Base-by-base conservation (phyloP, 2,888 invertebrate species). In the Eudemis profundana region DNA sequence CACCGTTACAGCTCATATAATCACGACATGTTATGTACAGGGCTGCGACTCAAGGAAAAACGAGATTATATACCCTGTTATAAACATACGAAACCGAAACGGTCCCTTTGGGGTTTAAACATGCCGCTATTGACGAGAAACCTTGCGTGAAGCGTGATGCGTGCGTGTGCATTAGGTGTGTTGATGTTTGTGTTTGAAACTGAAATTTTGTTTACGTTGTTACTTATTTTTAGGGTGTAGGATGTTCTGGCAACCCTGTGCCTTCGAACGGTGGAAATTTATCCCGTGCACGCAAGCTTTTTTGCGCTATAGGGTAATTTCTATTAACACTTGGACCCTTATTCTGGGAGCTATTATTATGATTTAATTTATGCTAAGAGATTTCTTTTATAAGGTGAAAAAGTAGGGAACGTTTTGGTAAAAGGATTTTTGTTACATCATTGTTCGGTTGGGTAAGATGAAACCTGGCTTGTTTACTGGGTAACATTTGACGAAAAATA, bases 1-100 rank as follows among this genome's bases (percentile, higher is more conserved):
- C 65, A 61, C 70, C 61, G 49, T 57, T 61, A 33, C 23, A 57
- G 63, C 66, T 27, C 38, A 57, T 49, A 64, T 68, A 33, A 64
- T 67, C 71, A 72, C 73, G 66, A 61, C 71, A 70, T 74, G 72
- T 47, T 64, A 60, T 42, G 15, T 14, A 29, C 14, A 65, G 64
- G 64, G 64, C 8, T 64, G 59, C 33, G 10, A 4, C 40, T 14
- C 19, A 7, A 44, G 3, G 19, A 29, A 44, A 56, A 44, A n/a
- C 15, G 29, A 17, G 36, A 51, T 17, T 17, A 29, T 7, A 17
- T 4, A 17, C 38, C 23, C 23, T 40, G 40, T 40, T 21, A 42
- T 54, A 54, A 54, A 54, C 53, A 54, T 53, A 38, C 42, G 17
- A 17, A 56, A 44, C 29, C 42, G 17, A 17, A 56, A 44, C 29